Evolutionary conservation across 1,140 invertebrate genomes (phyloP).

Genomic region (Bicyclus anynana): DNA sequence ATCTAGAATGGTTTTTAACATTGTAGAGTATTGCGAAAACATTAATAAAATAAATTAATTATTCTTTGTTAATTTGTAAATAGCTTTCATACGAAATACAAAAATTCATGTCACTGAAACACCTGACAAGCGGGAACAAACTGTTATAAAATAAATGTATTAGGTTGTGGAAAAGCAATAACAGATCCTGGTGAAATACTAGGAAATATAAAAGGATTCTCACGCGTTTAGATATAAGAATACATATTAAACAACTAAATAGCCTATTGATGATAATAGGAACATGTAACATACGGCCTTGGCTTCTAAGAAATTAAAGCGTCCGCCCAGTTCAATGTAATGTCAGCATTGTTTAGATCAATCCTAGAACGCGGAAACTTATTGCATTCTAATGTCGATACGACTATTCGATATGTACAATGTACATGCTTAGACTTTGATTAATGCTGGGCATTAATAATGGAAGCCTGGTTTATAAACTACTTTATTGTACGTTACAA

Average conservation of each 20-base stretch:
- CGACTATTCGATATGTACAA: no score
- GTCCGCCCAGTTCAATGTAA: slow-evolving; percentile 9
- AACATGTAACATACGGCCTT: slow-evolving; percentile 15
- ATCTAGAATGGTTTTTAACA: no score
- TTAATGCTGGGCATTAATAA: slow-evolving; percentile 11
- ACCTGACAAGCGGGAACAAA: no score
- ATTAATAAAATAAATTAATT: no score
- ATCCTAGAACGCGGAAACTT: slow-evolving; percentile 17
- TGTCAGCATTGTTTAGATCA: slow-evolving; percentile 18
- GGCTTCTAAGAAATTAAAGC: slow-evolving; percentile 24
- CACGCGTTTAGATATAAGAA: not conserved
- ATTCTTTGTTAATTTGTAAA: no score
- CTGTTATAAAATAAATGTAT: no score
- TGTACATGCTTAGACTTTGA: slow-evolving; percentile 8
- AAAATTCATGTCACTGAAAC: no score
- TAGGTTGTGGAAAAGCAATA: no score
- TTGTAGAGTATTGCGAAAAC: no score
- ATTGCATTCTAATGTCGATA: slow-evolving; percentile 19
- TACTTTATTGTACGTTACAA: no score
- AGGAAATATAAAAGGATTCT: not conserved
- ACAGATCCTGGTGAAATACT: not conserved
- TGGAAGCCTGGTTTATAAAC: not conserved
- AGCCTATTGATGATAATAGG: not conserved
- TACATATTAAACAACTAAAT: not conserved
- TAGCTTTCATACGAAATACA: no score